A percentile compares a stretch with the other conserved stretches of the same genome.
Conservation (phyloP, 2,797 vertebrate species). For the Fratercula arctica region DNA sequence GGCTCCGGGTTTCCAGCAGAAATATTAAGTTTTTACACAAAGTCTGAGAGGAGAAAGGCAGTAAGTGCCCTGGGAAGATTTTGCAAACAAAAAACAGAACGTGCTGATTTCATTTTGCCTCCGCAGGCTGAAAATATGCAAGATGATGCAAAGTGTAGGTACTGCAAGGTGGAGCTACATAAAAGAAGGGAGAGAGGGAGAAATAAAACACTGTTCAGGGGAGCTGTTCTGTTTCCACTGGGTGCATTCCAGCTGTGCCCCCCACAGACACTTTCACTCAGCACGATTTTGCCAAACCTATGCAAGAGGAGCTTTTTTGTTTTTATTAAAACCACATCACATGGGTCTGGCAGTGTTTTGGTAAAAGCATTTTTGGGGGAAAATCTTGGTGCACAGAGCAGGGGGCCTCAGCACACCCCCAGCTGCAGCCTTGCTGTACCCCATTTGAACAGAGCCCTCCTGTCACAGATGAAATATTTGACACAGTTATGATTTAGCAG, state of each 20-base stretch:
- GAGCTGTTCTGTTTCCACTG: not conserved
- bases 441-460: not conserved
- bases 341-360: accelerated
- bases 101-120: not conserved
- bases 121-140: accelerated
- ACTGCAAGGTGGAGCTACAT: not conserved
- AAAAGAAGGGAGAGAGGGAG: accelerated
- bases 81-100: not conserved
- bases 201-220: not conserved
- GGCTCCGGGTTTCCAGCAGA: not conserved
- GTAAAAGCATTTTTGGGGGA: not conserved
- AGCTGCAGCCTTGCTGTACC: not conserved
- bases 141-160: accelerated
- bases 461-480: not conserved
- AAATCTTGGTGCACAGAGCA: accelerated
- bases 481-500: not conserved
- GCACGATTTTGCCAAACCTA: not conserved
- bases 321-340: not conserved
- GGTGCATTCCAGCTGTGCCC: not conserved
- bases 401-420: not conserved
- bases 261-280: accelerated
- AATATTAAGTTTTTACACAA: not conserved
- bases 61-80: not conserved
- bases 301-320: not conserved
- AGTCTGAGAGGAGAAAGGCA: not conserved